These are phyloP conservation scores for human (Homo sapiens) DNA, from an alignment of 2,113 vertebrate species.

Conservation along the genomic window DNA sequence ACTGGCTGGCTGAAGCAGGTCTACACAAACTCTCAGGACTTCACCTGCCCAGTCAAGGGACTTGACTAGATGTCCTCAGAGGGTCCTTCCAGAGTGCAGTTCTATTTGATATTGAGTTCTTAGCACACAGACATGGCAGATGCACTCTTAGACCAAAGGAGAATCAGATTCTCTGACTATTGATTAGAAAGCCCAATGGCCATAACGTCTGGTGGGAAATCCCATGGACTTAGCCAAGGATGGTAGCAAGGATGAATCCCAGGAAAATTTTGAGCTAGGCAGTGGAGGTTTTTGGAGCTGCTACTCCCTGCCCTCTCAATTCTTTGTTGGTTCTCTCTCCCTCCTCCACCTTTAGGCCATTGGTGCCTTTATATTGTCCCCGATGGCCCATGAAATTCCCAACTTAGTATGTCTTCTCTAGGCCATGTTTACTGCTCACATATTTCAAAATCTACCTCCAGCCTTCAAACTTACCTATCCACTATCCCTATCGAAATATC, in stretches of 20 bases:
- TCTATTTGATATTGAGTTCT: not conserved
- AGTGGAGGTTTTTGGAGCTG: not conserved
- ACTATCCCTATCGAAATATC: not conserved
- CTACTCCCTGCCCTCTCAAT: not conserved
- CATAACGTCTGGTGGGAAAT: not conserved
- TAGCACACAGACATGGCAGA: not conserved
- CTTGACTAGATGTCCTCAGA: not conserved
- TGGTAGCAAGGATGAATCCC: not conserved
- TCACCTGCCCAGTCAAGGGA: not conserved
- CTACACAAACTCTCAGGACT: not conserved
- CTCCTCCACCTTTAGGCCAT: not conserved
- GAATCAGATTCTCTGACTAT: not conserved
- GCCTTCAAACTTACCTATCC: not conserved
- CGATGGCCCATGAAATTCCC: not conserved
- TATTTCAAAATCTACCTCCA: slow-evolving; percentile 4
- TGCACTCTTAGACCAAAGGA: not conserved
- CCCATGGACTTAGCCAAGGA: not conserved
- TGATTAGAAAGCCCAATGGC: not conserved
- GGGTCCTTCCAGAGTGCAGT: not conserved
- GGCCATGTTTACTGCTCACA: not conserved
- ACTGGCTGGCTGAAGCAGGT: not conserved
- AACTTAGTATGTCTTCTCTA: not conserved
- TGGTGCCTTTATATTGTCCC: not conserved
- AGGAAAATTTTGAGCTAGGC: not conserved
- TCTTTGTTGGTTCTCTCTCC: not conserved